Percentiles rank a stretch among this genome's conserved stretches.
These are phyloP conservation scores for Enhydra lutris DNA, from an alignment of 2,113 vertebrate species.

Conservation along the genomic window DNA sequence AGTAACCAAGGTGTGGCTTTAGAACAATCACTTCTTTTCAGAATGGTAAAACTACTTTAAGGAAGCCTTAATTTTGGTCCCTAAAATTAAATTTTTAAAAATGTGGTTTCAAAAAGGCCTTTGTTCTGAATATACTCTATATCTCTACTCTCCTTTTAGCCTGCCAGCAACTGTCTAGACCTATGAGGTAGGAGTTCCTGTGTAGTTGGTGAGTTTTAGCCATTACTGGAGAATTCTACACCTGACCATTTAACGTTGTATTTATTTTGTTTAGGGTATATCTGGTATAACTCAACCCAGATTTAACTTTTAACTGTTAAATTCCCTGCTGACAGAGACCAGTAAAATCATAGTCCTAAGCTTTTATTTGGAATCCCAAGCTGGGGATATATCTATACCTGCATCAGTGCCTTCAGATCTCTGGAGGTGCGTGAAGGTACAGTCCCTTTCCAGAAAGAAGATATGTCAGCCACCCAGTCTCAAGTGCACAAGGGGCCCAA, in stretches of 20 bases:
- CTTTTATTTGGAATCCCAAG: neutral
- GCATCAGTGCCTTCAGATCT: neutral
- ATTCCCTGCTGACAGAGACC: neutral
- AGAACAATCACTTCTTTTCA: conserved; percentile 63
- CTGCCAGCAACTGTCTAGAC: neutral
- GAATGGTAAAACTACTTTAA: conserved; percentile 48
- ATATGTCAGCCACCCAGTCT: neutral
- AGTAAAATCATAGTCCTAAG: neutral
- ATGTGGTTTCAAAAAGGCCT: conserved; percentile 45
- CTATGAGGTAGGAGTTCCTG: neutral
- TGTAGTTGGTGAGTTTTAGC: neutral
- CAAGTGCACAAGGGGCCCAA: neutral
- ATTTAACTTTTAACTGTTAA: conserved; percentile 28
- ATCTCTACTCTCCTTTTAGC: neutral
- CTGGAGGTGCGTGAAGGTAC: neutral
- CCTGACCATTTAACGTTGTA: neutral
- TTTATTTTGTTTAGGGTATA: conserved; percentile 1
- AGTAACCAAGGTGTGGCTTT: conserved; percentile 56
- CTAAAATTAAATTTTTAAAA: neutral
- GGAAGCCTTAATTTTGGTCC: conserved; percentile 52
- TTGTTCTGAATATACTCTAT: conserved; percentile 57
- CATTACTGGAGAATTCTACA: neutral
- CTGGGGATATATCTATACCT: neutral
- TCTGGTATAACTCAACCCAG: neutral
- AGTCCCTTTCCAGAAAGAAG: neutral